Evolutionary conservation across 1,140 invertebrate species (phyloP).

Genomic region (Ruditapes philippinarum): DNA sequence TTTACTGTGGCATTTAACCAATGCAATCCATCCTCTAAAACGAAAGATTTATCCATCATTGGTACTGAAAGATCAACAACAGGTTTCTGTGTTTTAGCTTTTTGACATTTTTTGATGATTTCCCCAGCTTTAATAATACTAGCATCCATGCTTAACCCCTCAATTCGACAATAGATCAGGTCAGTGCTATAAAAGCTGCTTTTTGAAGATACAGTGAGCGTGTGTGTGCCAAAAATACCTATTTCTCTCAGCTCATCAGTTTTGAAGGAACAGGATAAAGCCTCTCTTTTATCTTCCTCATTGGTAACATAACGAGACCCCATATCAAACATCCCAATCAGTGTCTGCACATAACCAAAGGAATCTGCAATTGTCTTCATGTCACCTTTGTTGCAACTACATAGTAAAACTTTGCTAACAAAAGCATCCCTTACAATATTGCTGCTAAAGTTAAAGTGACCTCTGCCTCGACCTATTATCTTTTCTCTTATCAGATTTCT

Average conservation of each 20-base stretch:
- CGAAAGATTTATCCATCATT: not conserved
- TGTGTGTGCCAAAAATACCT: not conserved
- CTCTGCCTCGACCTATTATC: not conserved
- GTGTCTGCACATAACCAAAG: not conserved
- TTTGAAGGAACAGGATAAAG: not conserved
- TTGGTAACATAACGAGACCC: not conserved
- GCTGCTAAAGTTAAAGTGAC: not conserved
- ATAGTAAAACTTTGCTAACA: not conserved
- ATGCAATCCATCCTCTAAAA: not conserved
- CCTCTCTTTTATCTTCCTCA: not conserved
- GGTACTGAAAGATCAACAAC: not conserved
- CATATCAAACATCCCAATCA: not conserved
- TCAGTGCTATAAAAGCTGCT: constrained; percentile 1
- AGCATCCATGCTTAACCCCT: not conserved
- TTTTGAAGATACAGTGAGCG: no score
- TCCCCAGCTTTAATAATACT: not conserved
- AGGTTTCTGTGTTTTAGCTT: not conserved
- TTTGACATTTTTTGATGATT: not conserved
- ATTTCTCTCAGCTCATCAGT: not conserved
- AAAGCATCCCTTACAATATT: not conserved
- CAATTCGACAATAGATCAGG: not conserved
- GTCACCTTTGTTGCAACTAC: not conserved
- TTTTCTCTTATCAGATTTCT: not conserved
- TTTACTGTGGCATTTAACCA: not conserved
- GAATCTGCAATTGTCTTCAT: not conserved